Conservation (phyloP, 1,140 invertebrate genomes). For the Scaptomyza pallida region DNA sequence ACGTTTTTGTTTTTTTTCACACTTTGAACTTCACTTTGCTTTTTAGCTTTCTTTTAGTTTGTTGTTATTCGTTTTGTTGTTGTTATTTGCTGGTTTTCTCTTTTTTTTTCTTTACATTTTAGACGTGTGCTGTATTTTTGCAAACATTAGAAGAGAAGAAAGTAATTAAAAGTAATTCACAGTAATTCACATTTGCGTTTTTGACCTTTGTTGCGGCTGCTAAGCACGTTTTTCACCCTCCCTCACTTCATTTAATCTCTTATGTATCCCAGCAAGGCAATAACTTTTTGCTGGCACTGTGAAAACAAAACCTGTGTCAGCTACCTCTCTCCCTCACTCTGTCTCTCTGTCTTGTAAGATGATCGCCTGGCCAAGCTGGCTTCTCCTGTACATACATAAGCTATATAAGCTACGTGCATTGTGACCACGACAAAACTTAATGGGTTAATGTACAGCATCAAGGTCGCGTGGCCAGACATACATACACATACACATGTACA, state of each 20-base stretch:
- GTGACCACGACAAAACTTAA: constrained; percentile 60
- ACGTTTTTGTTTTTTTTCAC: no score
- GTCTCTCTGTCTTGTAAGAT: constrained; percentile 24
- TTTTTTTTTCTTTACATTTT: constrained; percentile 18
- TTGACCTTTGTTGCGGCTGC: constrained; percentile 1
- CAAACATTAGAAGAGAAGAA: background rate
- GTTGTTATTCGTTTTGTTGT: background rate
- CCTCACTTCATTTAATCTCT: no score
- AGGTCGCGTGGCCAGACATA: constrained; percentile 66
- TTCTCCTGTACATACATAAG: constrained; percentile 11
- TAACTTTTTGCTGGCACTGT: constrained; percentile 36
- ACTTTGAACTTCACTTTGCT: constrained; percentile 5
- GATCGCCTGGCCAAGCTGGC: constrained; percentile 50
- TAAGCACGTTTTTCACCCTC: background rate
- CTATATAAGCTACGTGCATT: constrained; percentile 15
- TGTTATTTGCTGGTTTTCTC: constrained; percentile 14
- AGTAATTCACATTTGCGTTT: background rate
- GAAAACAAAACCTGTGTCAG: constrained; percentile 25
- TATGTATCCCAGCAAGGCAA: no score
- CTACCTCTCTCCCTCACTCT: background rate
- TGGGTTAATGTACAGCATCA: constrained; percentile 81
- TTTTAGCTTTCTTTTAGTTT: background rate
- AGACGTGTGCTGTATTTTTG: constrained; percentile 1
- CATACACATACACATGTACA: constrained; percentile 32
- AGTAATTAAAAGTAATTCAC: constrained; percentile 24